Base-by-base conservation (phyloP, 1,140 invertebrate species). In the Gryon sp. region DNA sequence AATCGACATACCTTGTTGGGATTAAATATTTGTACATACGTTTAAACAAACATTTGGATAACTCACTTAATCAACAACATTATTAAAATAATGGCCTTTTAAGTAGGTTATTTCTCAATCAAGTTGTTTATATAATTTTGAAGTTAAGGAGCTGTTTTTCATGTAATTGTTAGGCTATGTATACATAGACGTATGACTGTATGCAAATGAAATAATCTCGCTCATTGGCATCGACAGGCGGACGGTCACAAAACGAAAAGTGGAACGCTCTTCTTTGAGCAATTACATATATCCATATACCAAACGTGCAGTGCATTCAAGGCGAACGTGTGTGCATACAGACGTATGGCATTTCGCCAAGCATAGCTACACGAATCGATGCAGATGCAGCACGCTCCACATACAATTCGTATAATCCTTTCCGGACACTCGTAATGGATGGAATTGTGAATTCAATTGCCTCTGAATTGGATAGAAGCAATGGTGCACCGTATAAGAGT, bases 381-480 rank as follows among this genome's bases (percentile, higher is more conserved):
- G 86, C 85, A 85, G 86, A 87, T 86, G 84, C 84, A 84, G 82
- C 84, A 87, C 84, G 86, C 52, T 70, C 69, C 74, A 76, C 52
- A 69, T 72, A 76, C 80, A 75, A 81, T 82, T 74, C 80, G 78
- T 82, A 76, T 81, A 87, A 88, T 88, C 87, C 85, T 87, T 87
- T 85, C 84, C 84, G 81, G 85, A 84, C 84, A 83, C 82, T 80
- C 80, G 75, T 86, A 87, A 86, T 84, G 82, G 84, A 82, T 83
- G 84, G 80, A 84, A 86, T 86, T 81, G 82, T 85, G 82, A 86
- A 87, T 88, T 87, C 84, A 88, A 87, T 87, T 86, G 86, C 74
- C 78, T 80, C 79, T 85, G 75, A 78, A 76, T 75, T 76, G 79
- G 77, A 69, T 79, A 72, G 66, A 63, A 76, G 66, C 73, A 73